These are phyloP conservation scores for Pseudomyrmex concolor DNA, from an alignment of 1,140 invertebrate species.

Conservation along the genomic window DNA sequence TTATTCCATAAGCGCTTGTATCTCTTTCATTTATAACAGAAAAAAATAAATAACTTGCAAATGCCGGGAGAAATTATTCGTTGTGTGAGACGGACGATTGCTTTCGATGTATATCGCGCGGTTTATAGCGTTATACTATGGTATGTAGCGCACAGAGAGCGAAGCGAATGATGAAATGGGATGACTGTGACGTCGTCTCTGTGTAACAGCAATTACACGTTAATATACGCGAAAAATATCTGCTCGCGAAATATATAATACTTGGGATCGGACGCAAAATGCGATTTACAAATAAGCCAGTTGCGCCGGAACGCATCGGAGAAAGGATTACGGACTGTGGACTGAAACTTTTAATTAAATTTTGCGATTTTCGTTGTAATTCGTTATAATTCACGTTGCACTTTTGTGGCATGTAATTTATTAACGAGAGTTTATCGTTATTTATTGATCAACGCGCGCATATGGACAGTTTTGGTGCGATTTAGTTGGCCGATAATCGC, in stretches of 20 bases:
- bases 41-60: conserved; percentile 19
- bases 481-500: conserved; percentile 18
- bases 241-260: conserved; percentile 34
- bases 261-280: conserved; percentile 47
- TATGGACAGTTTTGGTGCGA: not conserved
- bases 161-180: conserved; percentile 48
- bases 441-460: conserved; percentile 46
- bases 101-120: conserved; percentile 39
- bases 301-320: not conserved
- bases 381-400: not conserved
- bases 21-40: conserved; percentile 24
- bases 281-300: conserved; percentile 50
- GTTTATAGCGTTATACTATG: conserved; percentile 38
- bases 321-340: conserved; percentile 20
- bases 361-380: conserved; percentile 23
- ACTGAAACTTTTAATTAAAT: conserved; percentile 48
- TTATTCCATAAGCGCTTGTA: conserved; percentile 33
- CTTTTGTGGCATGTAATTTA: conserved; percentile 44
- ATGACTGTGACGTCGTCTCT: conserved; percentile 24
- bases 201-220: conserved; percentile 56
- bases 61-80: conserved; percentile 40
- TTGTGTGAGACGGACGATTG: conserved; percentile 28
- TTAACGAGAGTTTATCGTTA: conserved; percentile 50
- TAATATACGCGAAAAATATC: conserved; percentile 59
- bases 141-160: conserved; percentile 10